Evolutionary conservation across 30 jellyfish, hydroid and myxozoan genomes (phyloP).

Genomic region (Aurelia coerulea): DNA sequence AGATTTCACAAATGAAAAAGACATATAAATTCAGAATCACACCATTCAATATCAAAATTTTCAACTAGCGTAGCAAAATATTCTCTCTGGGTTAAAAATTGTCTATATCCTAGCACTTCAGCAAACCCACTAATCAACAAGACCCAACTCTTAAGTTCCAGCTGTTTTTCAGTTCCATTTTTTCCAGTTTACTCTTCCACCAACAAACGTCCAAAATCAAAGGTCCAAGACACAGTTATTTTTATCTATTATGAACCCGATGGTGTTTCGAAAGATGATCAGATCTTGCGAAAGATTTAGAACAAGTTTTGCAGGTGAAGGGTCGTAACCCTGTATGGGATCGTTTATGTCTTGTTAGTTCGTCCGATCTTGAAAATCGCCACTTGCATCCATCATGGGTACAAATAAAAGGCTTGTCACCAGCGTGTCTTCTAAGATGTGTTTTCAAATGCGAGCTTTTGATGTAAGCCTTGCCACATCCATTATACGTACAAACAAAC

Average conservation of each 20-base stretch:
- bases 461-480: conserved; percentile 68
- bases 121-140: too few species aligned
- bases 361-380: conserved; percentile 83
- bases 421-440: conserved; percentile 75
- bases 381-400: conserved; percentile 73
- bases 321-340: conserved; percentile 85
- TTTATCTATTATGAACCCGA: conserved; percentile 39
- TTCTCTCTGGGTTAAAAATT: too few species aligned
- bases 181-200: too few species aligned
- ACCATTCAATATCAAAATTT: too few species aligned
- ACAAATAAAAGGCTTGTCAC: conserved; percentile 80
- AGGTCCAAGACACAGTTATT: too few species aligned
- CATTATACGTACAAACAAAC: conserved; percentile 53
- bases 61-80: too few species aligned
- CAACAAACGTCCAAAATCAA: too few species aligned
- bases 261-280: conserved; percentile 78
- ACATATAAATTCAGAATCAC: too few species aligned
- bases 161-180: too few species aligned
- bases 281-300: conserved; percentile 68
- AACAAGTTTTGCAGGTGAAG: conserved; percentile 53
- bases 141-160: too few species aligned
- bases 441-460: conserved; percentile 82
- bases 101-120: too few species aligned
- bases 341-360: conserved; percentile 76
- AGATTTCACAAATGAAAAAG: too few species aligned